Percentiles rank a stretch among this genome's conserved stretches.
Evolutionary conservation across 2,888 invertebrate genomes (phyloP).

Genomic region (Catocala fraxini): DNA sequence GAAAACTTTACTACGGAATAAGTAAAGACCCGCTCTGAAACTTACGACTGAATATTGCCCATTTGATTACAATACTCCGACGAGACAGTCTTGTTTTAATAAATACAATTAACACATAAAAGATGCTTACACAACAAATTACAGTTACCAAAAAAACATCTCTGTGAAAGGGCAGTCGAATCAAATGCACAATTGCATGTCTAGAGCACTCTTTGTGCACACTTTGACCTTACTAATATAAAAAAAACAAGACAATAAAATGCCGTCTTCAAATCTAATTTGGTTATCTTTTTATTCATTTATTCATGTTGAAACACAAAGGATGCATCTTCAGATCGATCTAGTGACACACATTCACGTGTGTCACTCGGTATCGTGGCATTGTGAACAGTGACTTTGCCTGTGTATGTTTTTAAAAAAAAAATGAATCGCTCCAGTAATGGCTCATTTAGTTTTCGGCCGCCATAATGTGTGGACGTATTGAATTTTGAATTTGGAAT

Average conservation of each 20-base stretch:
- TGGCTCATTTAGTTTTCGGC: conserved; percentile 74
- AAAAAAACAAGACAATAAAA: conserved; percentile 31
- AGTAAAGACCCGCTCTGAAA: no score
- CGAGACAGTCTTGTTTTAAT: no score
- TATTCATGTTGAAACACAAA: conserved; percentile 55
- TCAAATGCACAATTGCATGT: conserved; percentile 33
- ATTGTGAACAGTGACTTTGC: conserved; percentile 66
- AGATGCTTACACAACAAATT: neutral
- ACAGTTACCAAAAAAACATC: neutral
- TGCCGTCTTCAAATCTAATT: conserved; percentile 2
- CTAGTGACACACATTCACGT: conserved; percentile 76
- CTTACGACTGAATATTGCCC: no score
- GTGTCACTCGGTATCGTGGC: conserved; percentile 56
- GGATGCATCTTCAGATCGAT: conserved; percentile 74
- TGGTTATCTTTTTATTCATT: conserved; percentile 21
- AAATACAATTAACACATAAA: neutral
- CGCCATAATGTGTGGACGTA: conserved; percentile 65
- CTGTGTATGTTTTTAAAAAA: conserved; percentile 62
- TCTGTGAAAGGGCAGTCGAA: neutral
- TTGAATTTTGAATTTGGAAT: conserved; percentile 32
- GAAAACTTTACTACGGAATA: no score
- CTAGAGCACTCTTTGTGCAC: conserved; percentile 10
- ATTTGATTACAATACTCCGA: no score
- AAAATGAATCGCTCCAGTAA: conserved; percentile 68
- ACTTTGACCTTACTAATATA: conserved; percentile 23